Conservation (phyloP, 2,888 invertebrate genomes). For the Nasonovia ribisnigri region DNA sequence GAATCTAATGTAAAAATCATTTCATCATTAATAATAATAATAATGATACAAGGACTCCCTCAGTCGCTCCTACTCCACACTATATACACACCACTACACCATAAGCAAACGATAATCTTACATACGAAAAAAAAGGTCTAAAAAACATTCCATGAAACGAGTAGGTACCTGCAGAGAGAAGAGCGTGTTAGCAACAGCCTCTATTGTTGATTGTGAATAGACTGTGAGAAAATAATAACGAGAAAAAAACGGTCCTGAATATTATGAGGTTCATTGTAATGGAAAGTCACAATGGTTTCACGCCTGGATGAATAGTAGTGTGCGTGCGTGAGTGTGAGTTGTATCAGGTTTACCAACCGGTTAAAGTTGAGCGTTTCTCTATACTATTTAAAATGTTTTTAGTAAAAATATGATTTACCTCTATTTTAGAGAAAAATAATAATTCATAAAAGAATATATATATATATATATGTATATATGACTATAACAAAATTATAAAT, state of each 20-base stretch:
- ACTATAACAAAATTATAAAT: not conserved
- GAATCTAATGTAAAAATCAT: not conserved
- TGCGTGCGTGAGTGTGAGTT: conserved; percentile 39
- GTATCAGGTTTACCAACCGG: conserved; percentile 63
- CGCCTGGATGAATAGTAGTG: conserved; percentile 47
- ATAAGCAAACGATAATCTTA: not conserved
- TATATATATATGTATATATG: too few species aligned
- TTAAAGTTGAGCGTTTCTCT: conserved; percentile 32
- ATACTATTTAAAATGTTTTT: not conserved
- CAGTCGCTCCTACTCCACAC: not conserved
- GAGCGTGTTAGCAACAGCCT: conserved; percentile 18
- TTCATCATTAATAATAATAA: conserved; percentile 14
- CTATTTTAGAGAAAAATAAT: not conserved
- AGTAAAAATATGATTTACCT: conserved; percentile 5
- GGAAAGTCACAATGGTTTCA: conserved; percentile 64
- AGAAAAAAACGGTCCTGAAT: conserved; percentile 20
- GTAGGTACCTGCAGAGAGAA: conserved; percentile 41
- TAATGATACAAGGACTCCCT: not conserved
- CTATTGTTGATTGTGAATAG: conserved; percentile 61
- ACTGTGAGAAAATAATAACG: conserved; percentile 63
- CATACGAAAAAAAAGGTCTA: not conserved
- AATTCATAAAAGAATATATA: not conserved
- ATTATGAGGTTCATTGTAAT: conserved; percentile 60
- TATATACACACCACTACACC: not conserved
- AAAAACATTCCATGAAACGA: conserved; percentile 6